Conservation (phyloP, 2,113 vertebrate species). For the Cephalopterus ornatus region DNA sequence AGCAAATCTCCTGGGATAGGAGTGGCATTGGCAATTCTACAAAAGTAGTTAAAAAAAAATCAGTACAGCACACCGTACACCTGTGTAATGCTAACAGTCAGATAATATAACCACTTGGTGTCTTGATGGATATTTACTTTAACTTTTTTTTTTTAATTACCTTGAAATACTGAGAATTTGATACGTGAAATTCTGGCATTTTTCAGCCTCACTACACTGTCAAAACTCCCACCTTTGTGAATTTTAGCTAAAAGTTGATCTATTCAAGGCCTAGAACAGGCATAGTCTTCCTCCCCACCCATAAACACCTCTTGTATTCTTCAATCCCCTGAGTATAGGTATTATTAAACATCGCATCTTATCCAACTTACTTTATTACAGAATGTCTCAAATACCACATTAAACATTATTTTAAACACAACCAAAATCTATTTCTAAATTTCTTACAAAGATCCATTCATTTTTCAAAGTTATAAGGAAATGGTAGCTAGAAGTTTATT, state of each 20-base stretch:
- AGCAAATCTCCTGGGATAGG: constrained; percentile 91
- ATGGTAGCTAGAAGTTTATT: neutral
- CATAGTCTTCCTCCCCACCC: neutral
- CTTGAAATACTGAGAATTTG: neutral
- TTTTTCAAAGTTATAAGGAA: neutral
- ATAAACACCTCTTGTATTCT: neutral
- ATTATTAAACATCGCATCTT: neutral
- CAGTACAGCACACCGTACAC: fast-evolving
- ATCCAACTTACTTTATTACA: neutral
- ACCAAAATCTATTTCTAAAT: neutral
- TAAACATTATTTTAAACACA: neutral
- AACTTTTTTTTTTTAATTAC: neutral
- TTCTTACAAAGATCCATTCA: neutral
- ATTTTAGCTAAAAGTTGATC: neutral
- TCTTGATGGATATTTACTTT: neutral
- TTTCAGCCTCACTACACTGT: neutral
- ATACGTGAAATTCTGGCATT: neutral
- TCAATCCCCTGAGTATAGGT: neutral
- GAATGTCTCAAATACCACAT: neutral
- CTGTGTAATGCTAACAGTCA: neutral
- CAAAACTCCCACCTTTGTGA: neutral
- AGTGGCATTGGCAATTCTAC: constrained; percentile 96
- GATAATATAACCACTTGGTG: neutral
- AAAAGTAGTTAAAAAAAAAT: neutral
- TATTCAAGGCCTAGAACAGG: neutral